Percentiles rank a stretch among this genome's conserved stretches.
Conservation (phyloP, 2,113 vertebrate genomes). For the Ictalurus punctatus region DNA sequence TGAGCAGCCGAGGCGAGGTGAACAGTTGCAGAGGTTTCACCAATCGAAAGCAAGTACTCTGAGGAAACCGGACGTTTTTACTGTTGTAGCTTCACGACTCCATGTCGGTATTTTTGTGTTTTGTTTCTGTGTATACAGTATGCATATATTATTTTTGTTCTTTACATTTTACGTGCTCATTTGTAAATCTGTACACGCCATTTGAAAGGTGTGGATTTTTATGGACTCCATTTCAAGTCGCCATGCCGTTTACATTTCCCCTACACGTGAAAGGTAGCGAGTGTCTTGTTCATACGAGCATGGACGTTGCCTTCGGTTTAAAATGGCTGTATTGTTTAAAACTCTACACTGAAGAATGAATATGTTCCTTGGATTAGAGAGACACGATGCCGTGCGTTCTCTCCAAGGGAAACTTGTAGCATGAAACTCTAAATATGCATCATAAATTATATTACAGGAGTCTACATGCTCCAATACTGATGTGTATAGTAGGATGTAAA, state of each 20-base stretch:
- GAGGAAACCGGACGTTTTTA: conserved; percentile 57
- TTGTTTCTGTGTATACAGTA: conserved; percentile 7
- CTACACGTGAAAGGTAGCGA: not conserved
- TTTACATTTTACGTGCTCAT: conserved; percentile 14
- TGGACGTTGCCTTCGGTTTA: not conserved
- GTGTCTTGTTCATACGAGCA: not conserved
- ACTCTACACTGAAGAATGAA: not conserved
- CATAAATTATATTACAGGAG: conserved; percentile 24
- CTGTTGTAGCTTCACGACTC: not conserved
- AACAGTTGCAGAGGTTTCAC: conserved; percentile 52
- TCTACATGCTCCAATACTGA: not conserved
- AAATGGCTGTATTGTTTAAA: not conserved
- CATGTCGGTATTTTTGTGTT: conserved; percentile 16
- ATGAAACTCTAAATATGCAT: conserved; percentile 49
- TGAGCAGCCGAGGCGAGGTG: not conserved
- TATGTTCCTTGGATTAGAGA: not conserved
- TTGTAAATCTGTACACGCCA: not conserved
- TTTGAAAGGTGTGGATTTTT: conserved; percentile 24
- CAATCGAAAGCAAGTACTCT: conserved; percentile 57
- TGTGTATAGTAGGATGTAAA: conserved; percentile 13
- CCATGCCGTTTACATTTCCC: not conserved
- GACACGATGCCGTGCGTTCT: not conserved
- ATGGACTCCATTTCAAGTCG: not conserved
- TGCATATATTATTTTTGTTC: conserved; percentile 16
- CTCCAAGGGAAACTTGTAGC: conserved; percentile 35